A percentile compares a stretch with the other conserved stretches of the same genome.
Conservation (phyloP, 2,113 vertebrate genomes). For the Rynchops niger region DNA sequence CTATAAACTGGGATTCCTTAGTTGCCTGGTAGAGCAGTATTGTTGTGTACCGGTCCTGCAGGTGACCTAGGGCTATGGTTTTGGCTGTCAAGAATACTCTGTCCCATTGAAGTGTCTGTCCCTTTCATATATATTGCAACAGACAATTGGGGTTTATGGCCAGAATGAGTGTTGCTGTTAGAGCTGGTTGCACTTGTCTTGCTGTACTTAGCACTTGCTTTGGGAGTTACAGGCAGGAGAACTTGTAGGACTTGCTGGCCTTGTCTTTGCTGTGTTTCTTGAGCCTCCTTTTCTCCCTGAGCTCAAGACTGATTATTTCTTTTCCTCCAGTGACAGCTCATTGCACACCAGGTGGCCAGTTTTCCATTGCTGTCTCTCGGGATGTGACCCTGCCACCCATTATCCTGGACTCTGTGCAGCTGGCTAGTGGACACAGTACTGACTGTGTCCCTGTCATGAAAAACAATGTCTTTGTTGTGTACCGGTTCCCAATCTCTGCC, state of each 20-base stretch:
- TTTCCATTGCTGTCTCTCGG: slow-evolving; percentile 50
- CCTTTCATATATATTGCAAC: background rate
- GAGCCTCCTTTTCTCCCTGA: background rate
- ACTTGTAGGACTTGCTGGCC: background rate
- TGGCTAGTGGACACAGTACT: background rate
- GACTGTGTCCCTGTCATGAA: slow-evolving; percentile 35
- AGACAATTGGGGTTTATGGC: background rate
- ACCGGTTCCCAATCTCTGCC: slow-evolving; percentile 53
- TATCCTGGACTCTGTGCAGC: slow-evolving; percentile 41
- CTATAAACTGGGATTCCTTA: background rate
- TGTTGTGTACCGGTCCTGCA: background rate
- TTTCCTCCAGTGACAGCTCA: slow-evolving; percentile 60
- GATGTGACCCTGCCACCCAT: slow-evolving; percentile 37
- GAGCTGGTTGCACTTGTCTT: background rate
- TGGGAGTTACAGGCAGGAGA: background rate
- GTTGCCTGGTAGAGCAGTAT: background rate
- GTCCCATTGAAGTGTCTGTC: background rate
- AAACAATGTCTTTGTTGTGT: slow-evolving; percentile 53
- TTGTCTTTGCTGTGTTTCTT: background rate
- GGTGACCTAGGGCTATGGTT: background rate
- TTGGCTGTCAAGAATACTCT: background rate
- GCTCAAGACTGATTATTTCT: background rate
- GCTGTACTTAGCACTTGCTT: background rate
- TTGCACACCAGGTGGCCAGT: slow-evolving; percentile 46
- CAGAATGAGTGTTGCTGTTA: accelerated